A percentile compares a stretch with the other conserved stretches of the same genome.
Conservation (phyloP, 2,113 vertebrate genomes). For the Dryoscopus gambensis region DNA sequence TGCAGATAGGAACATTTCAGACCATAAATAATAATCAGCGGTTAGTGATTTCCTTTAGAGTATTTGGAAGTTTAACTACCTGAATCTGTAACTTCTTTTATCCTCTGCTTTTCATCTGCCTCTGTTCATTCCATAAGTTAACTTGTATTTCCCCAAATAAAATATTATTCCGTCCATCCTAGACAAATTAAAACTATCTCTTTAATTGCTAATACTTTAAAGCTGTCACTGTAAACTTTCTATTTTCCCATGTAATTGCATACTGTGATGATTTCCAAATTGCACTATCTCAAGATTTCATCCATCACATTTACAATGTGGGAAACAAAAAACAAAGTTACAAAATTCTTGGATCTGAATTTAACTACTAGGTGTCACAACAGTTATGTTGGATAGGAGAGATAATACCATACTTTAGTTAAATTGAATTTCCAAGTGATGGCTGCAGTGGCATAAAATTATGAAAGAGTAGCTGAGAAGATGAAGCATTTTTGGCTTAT, state of each 20-base stretch:
- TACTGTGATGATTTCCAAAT: slow-evolving; percentile 47
- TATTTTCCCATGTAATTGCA: slow-evolving; percentile 24
- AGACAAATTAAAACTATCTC: slow-evolving; percentile 10
- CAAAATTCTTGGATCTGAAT: not conserved
- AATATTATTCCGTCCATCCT: not conserved
- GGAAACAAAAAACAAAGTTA: slow-evolving; percentile 29
- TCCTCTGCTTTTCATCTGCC: not conserved
- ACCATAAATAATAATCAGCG: not conserved
- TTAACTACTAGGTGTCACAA: not conserved
- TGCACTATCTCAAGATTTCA: slow-evolving; percentile 46
- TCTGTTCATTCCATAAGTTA: not conserved
- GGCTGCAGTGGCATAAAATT: not conserved
- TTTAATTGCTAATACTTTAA: slow-evolving; percentile 47
- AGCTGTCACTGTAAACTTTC: slow-evolving; percentile 10
- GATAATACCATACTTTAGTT: not conserved
- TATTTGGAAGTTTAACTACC: not conserved
- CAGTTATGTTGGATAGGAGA: not conserved
- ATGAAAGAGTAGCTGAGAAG: not conserved
- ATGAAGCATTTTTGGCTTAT: not conserved
- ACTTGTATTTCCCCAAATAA: not conserved
- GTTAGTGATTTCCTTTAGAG: not conserved
- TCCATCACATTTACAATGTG: slow-evolving; percentile 29
- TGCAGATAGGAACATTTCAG: not conserved
- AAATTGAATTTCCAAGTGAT: not conserved
- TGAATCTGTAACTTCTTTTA: not conserved